Percentiles rank a stretch among this genome's conserved stretches.
These are phyloP conservation scores for Hydrotaea diabolus DNA, from an alignment of 2,888 invertebrate species.

Conservation along the genomic window DNA sequence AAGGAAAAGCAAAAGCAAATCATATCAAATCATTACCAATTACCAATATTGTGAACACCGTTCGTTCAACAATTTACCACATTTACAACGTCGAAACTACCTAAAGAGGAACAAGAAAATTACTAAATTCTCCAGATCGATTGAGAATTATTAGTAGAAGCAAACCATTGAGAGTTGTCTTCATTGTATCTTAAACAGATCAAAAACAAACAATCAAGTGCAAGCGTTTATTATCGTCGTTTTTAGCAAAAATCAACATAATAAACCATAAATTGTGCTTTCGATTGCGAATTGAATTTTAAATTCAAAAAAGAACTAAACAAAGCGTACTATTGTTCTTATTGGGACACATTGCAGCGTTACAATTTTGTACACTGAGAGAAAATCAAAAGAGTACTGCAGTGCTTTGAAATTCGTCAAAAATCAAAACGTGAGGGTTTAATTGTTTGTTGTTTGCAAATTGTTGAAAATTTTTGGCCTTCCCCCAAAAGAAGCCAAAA, in stretches of 20 bases:
- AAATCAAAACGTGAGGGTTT: conserved; percentile 73
- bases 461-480: conserved; percentile 74
- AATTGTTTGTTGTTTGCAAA: conserved; percentile 80
- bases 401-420: no score
- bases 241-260: conserved; percentile 77
- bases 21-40: conserved; percentile 16
- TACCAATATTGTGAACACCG: not conserved
- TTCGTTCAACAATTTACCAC: conserved; percentile 15
- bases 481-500: conserved; percentile 56
- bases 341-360: conserved; percentile 56
- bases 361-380: conserved; percentile 58
- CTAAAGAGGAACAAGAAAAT: not conserved
- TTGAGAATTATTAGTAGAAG: not conserved
- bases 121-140: not conserved
- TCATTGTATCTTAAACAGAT: not conserved
- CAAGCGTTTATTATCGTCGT: conserved; percentile 78
- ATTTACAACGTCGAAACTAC: no score
- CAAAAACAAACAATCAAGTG: conserved; percentile 55
- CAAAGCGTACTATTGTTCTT: conserved; percentile 56
- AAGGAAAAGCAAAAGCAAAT: conserved; percentile 30
- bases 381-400: no score
- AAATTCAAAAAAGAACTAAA: conserved; percentile 44
- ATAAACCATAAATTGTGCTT: conserved; percentile 75
- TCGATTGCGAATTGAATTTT: conserved; percentile 53
- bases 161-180: not conserved